Base-by-base conservation (phyloP, 2,113 vertebrate species). In the Formicarius rufipectus region DNA sequence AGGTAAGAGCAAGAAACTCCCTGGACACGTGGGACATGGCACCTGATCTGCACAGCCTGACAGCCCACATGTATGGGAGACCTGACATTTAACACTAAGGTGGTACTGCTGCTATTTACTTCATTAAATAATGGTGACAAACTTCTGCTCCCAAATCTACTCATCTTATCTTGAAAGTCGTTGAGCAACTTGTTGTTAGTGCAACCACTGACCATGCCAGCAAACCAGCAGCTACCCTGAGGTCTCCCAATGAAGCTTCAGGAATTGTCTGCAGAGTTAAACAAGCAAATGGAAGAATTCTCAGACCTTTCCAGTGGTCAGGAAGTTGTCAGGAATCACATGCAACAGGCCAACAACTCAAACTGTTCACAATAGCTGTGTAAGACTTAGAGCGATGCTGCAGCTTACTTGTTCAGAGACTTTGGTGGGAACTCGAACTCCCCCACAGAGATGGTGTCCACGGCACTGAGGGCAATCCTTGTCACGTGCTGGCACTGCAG, bases 401-500 rank as follows among this genome's bases (percentile, higher is more conserved):
- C 13, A 7, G 77, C 98, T 89, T 97, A 99, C 99, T 98, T 99
- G 98, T 99, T 99, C 19, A 99, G 98, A 10, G 99, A 99, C n/a
- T 99, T 99, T 1, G 99, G 98, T 28, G 99, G 99, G 83, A 99
- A 99, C 83, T 99, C 98, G 49, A 99, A 99, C 79, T 99, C 98
- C 12, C 99, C 99, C 11, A 98, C 83, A 0, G 99, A 99, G 97
- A 99, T 98, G 82, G 99, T 99, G 89, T 99, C 99, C 6, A 99
- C 98, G 0, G 99, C 98, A 0, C 98, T 98, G 30, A 99, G 98
- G 14, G 98, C 97, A 18, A 99, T 97, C 92, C 99, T 97, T 11
- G 99, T 96, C 33, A 99, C 99, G 20, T 99, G 99, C 97, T 99
- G 98, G 97, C 99, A 99, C 98, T 98, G 97, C 66, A 99, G 98